Evolutionary conservation across 2,797 vertebrate genomes (phyloP).

Genomic region (Malurus leucopterus): DNA sequence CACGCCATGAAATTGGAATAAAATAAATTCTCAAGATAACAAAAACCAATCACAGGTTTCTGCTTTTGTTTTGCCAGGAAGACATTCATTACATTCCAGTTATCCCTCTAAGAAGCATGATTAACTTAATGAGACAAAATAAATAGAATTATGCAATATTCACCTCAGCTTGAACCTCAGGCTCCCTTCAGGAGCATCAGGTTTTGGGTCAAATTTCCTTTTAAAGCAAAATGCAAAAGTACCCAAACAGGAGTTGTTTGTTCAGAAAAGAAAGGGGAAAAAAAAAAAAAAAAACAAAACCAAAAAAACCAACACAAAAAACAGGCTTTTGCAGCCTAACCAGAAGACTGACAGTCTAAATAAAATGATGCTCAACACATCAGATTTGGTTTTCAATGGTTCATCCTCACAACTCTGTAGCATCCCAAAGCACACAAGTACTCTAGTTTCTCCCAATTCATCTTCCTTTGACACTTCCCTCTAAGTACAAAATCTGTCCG

Average conservation of each 20-base stretch:
- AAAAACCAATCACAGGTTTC: background rate
- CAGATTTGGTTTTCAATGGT: background rate
- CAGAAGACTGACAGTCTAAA: background rate
- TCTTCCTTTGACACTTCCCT: background rate
- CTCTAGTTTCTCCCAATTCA: background rate
- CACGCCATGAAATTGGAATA: background rate
- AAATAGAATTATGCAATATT: background rate
- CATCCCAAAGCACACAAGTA: background rate
- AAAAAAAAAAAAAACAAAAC: background rate
- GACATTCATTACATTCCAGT: background rate
- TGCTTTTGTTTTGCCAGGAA: background rate
- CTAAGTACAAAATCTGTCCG: background rate
- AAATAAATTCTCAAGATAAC: background rate
- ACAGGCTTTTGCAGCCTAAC: background rate
- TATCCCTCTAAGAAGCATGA: background rate
- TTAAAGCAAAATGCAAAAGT: fast-evolving
- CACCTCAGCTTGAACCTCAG: background rate
- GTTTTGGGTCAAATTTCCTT: background rate
- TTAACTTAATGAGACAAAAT: background rate
- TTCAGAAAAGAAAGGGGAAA: background rate
- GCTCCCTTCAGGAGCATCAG: background rate
- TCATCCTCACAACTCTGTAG: background rate
- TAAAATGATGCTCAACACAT: background rate
- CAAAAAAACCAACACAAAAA: background rate
- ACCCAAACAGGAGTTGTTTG: background rate